A percentile compares a stretch with the other conserved stretches of the same genome.
Evolutionary conservation across 92 coral and sea anemone genomes (phyloP).

Genomic region (Metridium senile): DNA sequence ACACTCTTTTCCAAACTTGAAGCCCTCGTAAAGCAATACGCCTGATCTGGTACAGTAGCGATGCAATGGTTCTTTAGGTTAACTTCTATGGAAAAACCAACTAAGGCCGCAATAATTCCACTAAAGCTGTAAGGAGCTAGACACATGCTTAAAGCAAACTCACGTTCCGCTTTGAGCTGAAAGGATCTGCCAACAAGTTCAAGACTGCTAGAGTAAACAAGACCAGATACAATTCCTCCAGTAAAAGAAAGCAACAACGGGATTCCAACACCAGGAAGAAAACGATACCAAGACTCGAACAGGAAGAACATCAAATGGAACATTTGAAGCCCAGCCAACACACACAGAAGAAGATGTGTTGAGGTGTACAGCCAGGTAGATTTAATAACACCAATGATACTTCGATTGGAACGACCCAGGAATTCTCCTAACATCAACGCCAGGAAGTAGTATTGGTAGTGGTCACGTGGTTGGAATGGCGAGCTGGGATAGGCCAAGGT

Average conservation of each 20-base stretch:
- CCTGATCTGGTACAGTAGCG: slow-evolving; percentile 39
- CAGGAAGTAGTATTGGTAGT: slow-evolving; percentile 70
- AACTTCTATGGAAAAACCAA: slow-evolving; percentile 71
- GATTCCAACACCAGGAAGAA: slow-evolving; percentile 67
- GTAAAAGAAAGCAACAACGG: slow-evolving; percentile 63
- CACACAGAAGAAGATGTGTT: slow-evolving; percentile 64
- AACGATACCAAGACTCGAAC: slow-evolving; percentile 80
- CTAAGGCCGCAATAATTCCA: slow-evolving; percentile 53
- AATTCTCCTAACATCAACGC: slow-evolving; percentile 64
- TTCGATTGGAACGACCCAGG: slow-evolving; percentile 74
- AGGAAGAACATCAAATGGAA: slow-evolving; percentile 50
- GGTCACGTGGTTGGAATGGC: slow-evolving; percentile 83
- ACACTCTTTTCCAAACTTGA: slow-evolving; percentile 54
- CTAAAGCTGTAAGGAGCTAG: slow-evolving; percentile 69
- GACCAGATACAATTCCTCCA: slow-evolving; percentile 60
- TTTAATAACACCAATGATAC: slow-evolving; percentile 42
- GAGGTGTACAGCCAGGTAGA: slow-evolving; percentile 55
- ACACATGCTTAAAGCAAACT: slow-evolving; percentile 72
- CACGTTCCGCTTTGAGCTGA: slow-evolving; percentile 48
- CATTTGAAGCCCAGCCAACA: slow-evolving; percentile 57
- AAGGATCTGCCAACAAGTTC: slow-evolving; percentile 57
- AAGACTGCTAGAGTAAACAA: slow-evolving; percentile 56
- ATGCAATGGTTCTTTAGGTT: slow-evolving; percentile 57
- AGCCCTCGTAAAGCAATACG: slow-evolving; percentile 76
- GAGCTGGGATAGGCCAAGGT: slow-evolving; percentile 70